Base-by-base conservation (phyloP, 64 coral and sea anemone species). In the Cladopsammia gracilis region DNA sequence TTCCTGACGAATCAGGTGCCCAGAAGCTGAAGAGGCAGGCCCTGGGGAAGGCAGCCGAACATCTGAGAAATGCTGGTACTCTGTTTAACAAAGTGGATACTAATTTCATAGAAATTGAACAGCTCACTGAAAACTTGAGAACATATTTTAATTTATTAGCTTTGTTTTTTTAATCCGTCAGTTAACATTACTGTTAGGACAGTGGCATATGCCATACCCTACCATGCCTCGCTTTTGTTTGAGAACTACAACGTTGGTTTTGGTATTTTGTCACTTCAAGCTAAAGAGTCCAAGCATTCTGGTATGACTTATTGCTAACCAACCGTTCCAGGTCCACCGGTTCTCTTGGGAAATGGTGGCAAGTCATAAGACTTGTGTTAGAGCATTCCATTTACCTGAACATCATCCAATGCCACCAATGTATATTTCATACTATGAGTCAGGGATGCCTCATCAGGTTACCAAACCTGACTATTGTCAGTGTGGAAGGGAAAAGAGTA, bases 1-100 rank as follows among this genome's bases (percentile, higher is more conserved):
- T 76, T 49, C 44, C 57, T 65, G 25, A 67, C 8, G 90, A 93
- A 58, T 64, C 90, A 75, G 18, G 5, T 19, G 66, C 90, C 14
- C 66, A 86, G 56, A 51, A 76, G 42, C 66, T 92, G 6, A 92
- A 86, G 74, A 73, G 70, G 50, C 54, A 54, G 47, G 90, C 52
- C 19, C 18, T 86, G 19, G 70, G 79, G 24, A 85, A 92, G 57
- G 66, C 53, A 59, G 43, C 66, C 45, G 20, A 92, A 44, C 62
- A 85, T 85, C 22, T 92, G 61, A 71, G 90, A 76, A 62, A 85
- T 92, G 79, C 90, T 49, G 79, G 90, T 62, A 71, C 79, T 20
- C 25, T 92, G 8, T 92, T 92, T 10, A 92, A 92, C 66, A 92
- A 85, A 71, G 50, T 92, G 7, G 62, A 71, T 23, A 92, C 81